phyloP scores from a whole-genome alignment of 2,888 invertebrate species.

The Plagiodera versicolora region DNA sequence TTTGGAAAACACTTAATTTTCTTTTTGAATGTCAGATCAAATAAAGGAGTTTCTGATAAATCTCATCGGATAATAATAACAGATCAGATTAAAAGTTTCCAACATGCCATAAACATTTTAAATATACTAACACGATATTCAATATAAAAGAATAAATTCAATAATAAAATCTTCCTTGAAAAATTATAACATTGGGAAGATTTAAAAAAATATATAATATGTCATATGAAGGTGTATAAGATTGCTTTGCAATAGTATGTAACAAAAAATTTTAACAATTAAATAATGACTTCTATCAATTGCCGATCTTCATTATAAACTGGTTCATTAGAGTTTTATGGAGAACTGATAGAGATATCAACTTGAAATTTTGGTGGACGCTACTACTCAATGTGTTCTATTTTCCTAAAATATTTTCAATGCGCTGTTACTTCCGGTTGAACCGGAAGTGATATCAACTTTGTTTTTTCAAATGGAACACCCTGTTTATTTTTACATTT shows the following conservation, averaged over 20 bases:
- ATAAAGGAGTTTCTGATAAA: constrained; percentile 25
- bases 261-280: too few species aligned
- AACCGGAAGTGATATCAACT: too few species aligned
- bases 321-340: too few species aligned
- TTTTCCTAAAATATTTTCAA: too few species aligned
- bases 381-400: too few species aligned
- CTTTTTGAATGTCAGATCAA: constrained; percentile 24
- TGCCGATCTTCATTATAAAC: too few species aligned
- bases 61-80: constrained; percentile 16
- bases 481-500: too few species aligned
- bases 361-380: too few species aligned
- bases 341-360: too few species aligned
- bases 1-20: constrained; percentile 8
- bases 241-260: background rate
- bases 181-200: background rate
- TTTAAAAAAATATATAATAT: background rate
- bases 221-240: background rate
- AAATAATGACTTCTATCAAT: too few species aligned
- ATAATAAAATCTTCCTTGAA: background rate
- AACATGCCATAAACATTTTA: background rate
- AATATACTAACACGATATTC: background rate
- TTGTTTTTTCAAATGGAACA: too few species aligned
- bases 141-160: background rate
- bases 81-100: background rate
- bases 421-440: too few species aligned